Evolutionary conservation across 2,797 vertebrate species (phyloP), one percentile per base, ranked within the genome.

Genomic region (Chrysocyon brachyurus): DNA sequence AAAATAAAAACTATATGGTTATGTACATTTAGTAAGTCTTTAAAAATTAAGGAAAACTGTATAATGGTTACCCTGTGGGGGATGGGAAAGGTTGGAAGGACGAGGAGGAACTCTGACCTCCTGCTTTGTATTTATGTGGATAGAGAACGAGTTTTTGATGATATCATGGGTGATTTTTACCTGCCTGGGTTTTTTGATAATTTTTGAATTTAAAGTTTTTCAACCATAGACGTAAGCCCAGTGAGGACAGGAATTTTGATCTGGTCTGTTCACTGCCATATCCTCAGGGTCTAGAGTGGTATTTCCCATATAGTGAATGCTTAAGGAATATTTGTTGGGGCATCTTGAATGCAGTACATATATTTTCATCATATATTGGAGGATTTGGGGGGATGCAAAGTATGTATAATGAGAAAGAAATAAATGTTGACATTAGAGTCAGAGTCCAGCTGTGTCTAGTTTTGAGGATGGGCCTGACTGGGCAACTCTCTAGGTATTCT

Each of bases 21-120:
- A 3, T 77, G 3, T 81, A 61, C 81, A 52, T 54, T 92, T 72
- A 92, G 57, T 72, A 36, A 40, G 28, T 75, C 19, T 91, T 94
- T 94, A 70, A 57, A 31, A 33, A 33, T 75, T 79, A 33, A 56
- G 46, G 40, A 3, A 83, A 87, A 66, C 7, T 5, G 5, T 49
- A 2, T 91, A 82, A 64, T 59, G 11, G 28, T 61, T 31, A 31
- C 57, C 17, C 46, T 79, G 5, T 59, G 26, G n/a, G 28, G 24
- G 17, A 17, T 1, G 10, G 17, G 52, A 28, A 49, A 4, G 11
- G 4, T 26, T 6, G 0, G 54, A 28, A 11, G 14, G 9, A 56
- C 24, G 21, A 28, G 49, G 6, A 64, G 26, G 31, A 70, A 46
- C 21, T 31, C 36, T 72, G 56, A 52, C 36, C 66, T 77, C 79